Conservation (phyloP, 2,113 vertebrate genomes). For the Deroptyus accipitrinus region DNA sequence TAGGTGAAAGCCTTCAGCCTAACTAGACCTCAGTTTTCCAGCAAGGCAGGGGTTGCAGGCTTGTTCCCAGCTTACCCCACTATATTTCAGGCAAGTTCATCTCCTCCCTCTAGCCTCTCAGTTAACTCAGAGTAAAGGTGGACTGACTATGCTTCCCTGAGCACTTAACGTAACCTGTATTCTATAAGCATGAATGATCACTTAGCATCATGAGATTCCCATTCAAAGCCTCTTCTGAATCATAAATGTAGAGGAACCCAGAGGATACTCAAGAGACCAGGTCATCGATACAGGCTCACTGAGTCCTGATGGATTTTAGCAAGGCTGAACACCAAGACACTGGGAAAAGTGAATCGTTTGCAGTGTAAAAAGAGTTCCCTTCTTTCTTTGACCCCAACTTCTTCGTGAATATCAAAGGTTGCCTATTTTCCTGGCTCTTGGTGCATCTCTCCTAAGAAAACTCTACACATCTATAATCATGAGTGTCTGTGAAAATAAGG, state of each 20-base stretch:
- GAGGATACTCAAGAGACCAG: background rate
- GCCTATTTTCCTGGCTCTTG: background rate
- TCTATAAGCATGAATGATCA: background rate
- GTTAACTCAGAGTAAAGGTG: background rate
- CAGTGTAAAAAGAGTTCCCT: background rate
- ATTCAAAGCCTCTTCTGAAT: background rate
- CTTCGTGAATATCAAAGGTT: background rate
- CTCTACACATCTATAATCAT: rapidly evolving
- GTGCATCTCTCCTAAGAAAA: background rate
- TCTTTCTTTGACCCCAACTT: background rate
- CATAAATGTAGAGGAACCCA: background rate
- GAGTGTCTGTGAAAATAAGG: background rate
- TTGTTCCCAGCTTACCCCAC: background rate
- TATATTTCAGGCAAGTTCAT: background rate
- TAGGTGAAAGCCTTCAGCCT: background rate
- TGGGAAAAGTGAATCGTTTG: background rate
- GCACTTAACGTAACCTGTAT: background rate
- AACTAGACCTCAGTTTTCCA: background rate
- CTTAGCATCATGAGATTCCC: background rate
- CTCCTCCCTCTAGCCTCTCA: background rate
- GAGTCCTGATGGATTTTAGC: background rate
- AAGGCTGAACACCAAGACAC: background rate
- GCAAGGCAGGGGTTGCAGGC: background rate
- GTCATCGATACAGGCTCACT: background rate
- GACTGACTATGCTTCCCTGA: background rate